phyloP scores from a whole-genome alignment of 2,888 invertebrate genomes.

The Coelopa pilipes region DNA sequence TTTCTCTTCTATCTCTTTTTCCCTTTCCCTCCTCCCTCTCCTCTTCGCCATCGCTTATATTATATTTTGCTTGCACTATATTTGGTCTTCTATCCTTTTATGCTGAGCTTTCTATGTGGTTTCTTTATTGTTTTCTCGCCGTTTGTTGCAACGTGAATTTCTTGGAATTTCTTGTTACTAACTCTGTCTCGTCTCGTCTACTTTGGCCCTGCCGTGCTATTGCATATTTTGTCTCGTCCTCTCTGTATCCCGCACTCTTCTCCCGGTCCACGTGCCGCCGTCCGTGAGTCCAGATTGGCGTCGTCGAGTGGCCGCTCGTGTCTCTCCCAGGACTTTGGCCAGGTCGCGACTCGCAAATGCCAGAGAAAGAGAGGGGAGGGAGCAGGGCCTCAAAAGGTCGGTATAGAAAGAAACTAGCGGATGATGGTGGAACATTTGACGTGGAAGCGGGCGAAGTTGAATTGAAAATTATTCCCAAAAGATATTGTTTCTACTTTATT shows the following conservation, averaged over 20 bases:
- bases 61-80: no score
- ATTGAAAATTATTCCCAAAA: not conserved
- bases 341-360: no score
- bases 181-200: not conserved
- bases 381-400: not conserved
- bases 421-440: not conserved
- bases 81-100: not conserved
- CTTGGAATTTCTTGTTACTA: not conserved
- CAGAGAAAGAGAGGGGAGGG: no score
- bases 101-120: not conserved
- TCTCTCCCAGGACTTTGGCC: no score
- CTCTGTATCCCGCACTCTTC: no score
- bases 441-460: not conserved
- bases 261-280: no score
- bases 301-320: no score
- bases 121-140: not conserved
- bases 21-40: not conserved
- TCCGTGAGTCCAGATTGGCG: no score
- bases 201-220: no score
- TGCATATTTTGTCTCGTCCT: no score
- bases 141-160: not conserved
- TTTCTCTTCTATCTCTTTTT: not conserved
- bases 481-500: conserved; percentile 4
- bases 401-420: not conserved
- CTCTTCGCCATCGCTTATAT: no score